Conservation (phyloP, 2,888 invertebrate genomes). For the Dryococelus australis region DNA sequence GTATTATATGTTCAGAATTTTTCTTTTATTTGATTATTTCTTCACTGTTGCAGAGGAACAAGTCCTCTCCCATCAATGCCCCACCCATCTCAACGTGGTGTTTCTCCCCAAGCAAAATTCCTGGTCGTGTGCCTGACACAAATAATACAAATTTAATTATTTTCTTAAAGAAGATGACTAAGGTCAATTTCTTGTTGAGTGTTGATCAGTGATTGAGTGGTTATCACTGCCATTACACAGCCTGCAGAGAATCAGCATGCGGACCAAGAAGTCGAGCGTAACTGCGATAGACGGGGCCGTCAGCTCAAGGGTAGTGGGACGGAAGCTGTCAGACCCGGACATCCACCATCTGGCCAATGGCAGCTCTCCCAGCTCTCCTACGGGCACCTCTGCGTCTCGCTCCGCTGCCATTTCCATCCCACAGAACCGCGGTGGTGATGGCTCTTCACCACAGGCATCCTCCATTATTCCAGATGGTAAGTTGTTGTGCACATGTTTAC, state of each 20-base stretch:
- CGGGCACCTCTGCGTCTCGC: constrained; percentile 49
- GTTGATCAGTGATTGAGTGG: too few species aligned
- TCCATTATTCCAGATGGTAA: constrained; percentile 28
- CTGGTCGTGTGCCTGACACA: too few species aligned
- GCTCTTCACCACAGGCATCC: constrained; percentile 39
- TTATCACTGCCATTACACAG: constrained; percentile 27
- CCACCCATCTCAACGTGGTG: too few species aligned
- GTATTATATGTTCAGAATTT: too few species aligned
- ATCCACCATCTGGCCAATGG: constrained; percentile 67
- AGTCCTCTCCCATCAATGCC: too few species aligned
- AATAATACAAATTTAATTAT: too few species aligned
- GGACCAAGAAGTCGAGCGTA: constrained; percentile 80
- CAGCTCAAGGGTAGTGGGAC: constrained; percentile 62
- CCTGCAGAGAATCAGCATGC: constrained; percentile 49
- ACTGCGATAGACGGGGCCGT: constrained; percentile 65
- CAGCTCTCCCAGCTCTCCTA: constrained; percentile 46
- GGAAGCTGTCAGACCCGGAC: constrained; percentile 90
- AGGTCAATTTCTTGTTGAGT: too few species aligned
- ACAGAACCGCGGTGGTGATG: constrained; percentile 52
- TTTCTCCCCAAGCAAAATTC: too few species aligned
- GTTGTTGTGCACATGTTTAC: not conserved
- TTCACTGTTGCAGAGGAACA: too few species aligned
- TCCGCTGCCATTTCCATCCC: constrained; percentile 59
- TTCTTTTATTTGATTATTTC: too few species aligned
- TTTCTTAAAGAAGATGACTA: too few species aligned